phyloP scores from a whole-genome alignment of 2,888 invertebrate genomes.

The Apamea epomidion region DNA sequence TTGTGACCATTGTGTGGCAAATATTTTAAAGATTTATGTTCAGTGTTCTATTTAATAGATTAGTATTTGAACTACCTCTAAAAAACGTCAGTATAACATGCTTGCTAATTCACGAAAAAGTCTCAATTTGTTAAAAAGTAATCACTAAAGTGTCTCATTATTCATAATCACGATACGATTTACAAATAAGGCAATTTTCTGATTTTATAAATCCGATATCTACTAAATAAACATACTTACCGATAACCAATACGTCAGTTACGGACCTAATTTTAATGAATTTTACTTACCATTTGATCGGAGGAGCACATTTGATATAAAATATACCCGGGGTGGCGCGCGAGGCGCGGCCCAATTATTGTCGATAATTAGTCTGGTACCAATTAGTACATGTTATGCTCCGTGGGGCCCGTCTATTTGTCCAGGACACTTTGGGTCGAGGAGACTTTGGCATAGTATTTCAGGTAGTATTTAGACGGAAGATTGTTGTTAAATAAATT shows the following conservation, averaged over 20 bases:
- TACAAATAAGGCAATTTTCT: background rate
- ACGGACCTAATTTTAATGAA: constrained; percentile 23
- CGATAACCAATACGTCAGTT: constrained; percentile 27
- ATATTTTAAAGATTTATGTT: background rate
- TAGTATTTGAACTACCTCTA: background rate
- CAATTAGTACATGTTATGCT: constrained; percentile 38
- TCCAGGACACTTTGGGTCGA: background rate
- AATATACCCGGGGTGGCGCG: constrained; percentile 26
- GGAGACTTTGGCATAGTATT: background rate
- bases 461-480: background rate
- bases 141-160: background rate
- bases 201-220: background rate
- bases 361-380: constrained; percentile 46
- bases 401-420: constrained; percentile 5
- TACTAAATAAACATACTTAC: constrained; percentile 7
- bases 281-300: constrained; percentile 45
- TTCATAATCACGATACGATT: background rate
- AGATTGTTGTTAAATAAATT: background rate
- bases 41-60: background rate
- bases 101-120: background rate
- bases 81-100: background rate
- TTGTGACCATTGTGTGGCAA: background rate
- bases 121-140: background rate
- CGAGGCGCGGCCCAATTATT: constrained; percentile 37
- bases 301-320: constrained; percentile 36